phyloP scores from a whole-genome alignment of 2,113 vertebrate species.

The Cynoglossus semilaevis region DNA sequence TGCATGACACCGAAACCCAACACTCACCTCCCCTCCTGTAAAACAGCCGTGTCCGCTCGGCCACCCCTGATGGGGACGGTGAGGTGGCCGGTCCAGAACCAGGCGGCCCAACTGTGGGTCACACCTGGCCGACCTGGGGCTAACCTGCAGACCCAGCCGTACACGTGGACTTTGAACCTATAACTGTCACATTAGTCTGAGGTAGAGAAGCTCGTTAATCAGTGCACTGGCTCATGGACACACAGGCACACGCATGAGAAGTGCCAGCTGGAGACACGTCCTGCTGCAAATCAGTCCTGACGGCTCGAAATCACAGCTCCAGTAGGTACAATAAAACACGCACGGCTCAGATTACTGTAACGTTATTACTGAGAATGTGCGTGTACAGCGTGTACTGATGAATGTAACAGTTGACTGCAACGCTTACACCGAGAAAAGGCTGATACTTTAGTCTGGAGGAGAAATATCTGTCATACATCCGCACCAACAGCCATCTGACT shows the following conservation, averaged over 20 bases:
- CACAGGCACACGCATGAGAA: slow-evolving; percentile 15
- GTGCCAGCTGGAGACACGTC: slow-evolving; percentile 17
- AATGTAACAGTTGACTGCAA: slow-evolving; percentile 19
- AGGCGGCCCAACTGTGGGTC: slow-evolving; percentile 37
- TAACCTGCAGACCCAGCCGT: slow-evolving; percentile 36
- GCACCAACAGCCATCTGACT: background rate
- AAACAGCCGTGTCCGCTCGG: slow-evolving; percentile 49
- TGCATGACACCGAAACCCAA: slow-evolving; percentile 69
- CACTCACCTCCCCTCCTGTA: slow-evolving; percentile 50
- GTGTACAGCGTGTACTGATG: slow-evolving; percentile 10
- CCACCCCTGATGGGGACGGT: slow-evolving; percentile 52
- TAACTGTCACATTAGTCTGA: slow-evolving; percentile 61
- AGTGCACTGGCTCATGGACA: slow-evolving; percentile 29
- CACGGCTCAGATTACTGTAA: slow-evolving; percentile 29
- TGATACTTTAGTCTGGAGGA: background rate
- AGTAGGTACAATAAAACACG: slow-evolving; percentile 36
- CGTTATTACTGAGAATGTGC: slow-evolving; percentile 8
- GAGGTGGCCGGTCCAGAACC: slow-evolving; percentile 23
- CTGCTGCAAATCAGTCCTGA: slow-evolving; percentile 31
- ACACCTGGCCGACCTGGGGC: slow-evolving; percentile 28
- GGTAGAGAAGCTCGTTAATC: slow-evolving; percentile 46
- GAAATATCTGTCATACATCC: background rate
- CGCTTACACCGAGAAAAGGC: background rate
- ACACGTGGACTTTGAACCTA: slow-evolving; percentile 50
- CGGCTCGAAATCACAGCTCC: slow-evolving; percentile 46